phyloP scores from a whole-genome alignment of 2,797 vertebrate genomes.

The Megalops cyprinoides region DNA sequence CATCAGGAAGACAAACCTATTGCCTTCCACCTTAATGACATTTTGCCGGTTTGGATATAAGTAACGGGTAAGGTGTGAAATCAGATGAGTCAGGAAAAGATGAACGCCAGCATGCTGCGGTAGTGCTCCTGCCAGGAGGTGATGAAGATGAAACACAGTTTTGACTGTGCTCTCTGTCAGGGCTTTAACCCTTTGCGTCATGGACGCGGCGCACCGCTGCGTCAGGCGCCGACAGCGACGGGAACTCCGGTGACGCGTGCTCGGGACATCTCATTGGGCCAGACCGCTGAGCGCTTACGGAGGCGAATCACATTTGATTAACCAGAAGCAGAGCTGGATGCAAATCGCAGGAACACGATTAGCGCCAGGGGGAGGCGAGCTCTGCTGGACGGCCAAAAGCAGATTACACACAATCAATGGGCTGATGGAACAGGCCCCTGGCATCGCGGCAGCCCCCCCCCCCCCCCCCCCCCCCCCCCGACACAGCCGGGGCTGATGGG shows the following conservation, averaged over 20 bases:
- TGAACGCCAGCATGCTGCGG: no score
- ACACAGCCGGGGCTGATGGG: no score
- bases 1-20: no score
- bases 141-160: no score
- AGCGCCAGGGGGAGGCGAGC: slow-evolving; percentile 71
- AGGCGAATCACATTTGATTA: slow-evolving; percentile 69
- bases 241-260: slow-evolving; percentile 68
- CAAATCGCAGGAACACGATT: slow-evolving; percentile 76
- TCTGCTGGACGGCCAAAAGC: slow-evolving; percentile 65
- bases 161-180: no score
- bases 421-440: slow-evolving; percentile 49
- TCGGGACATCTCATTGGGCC: slow-evolving; percentile 73
- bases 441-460: slow-evolving; percentile 29
- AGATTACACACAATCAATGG: slow-evolving; percentile 74
- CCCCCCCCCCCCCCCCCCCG: no score
- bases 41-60: no score
- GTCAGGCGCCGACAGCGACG: slow-evolving; percentile 55
- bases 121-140: no score
- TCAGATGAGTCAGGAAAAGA: no score
- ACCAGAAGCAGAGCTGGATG: slow-evolving; percentile 55
- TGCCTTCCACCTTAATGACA: no score
- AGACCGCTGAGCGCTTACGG: slow-evolving; percentile 59
- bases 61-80: no score
- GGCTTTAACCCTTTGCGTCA: no score
- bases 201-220: slow-evolving; percentile 23